A percentile compares a stretch with the other conserved stretches of the same genome.
Conservation (phyloP, 1,140 invertebrate species). For the Oscheius sp. region DNA sequence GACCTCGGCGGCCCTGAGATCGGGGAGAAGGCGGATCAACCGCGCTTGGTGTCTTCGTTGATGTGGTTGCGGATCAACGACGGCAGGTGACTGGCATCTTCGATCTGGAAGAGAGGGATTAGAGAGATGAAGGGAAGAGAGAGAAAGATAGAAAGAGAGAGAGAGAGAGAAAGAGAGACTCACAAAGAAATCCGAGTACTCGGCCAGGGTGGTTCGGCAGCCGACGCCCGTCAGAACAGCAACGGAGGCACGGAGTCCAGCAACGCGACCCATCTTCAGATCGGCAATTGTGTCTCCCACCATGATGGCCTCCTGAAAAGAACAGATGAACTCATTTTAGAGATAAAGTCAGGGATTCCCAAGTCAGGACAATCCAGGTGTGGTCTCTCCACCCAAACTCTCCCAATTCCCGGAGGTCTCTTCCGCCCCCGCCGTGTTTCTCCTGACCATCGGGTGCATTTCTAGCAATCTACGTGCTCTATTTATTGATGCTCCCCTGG, state of each 20-base stretch:
- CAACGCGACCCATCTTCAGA: conserved; percentile 35
- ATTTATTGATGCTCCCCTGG: too few relatives aligned
- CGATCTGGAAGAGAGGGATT: conserved; percentile 32
- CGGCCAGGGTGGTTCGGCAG: conserved; percentile 8
- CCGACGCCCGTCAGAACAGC: conserved; percentile 35
- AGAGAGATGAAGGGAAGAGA: too few relatives aligned
- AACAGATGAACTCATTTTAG: too few relatives aligned
- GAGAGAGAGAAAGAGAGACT: conserved; percentile 1
- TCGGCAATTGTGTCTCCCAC: conserved; percentile 39
- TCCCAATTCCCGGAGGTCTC: too few relatives aligned
- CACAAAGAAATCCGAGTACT: conserved; percentile 37
- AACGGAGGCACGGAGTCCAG: conserved; percentile 26
- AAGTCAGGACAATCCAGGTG: too few relatives aligned
- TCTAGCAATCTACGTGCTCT: too few relatives aligned
- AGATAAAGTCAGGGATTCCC: too few relatives aligned
- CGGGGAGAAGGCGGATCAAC: background rate
- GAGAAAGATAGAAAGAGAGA: background rate
- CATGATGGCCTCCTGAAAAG: conserved; percentile 34
- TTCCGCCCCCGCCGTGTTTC: too few relatives aligned
- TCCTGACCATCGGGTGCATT: too few relatives aligned
- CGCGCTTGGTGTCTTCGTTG: conserved; percentile 31
- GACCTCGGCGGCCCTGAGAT: background rate
- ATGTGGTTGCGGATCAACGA: conserved; percentile 29
- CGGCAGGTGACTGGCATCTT: conserved; percentile 28
- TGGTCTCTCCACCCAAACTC: too few relatives aligned